phyloP scores from a whole-genome alignment of 2,888 invertebrate genomes.

The Drepana falcataria region DNA sequence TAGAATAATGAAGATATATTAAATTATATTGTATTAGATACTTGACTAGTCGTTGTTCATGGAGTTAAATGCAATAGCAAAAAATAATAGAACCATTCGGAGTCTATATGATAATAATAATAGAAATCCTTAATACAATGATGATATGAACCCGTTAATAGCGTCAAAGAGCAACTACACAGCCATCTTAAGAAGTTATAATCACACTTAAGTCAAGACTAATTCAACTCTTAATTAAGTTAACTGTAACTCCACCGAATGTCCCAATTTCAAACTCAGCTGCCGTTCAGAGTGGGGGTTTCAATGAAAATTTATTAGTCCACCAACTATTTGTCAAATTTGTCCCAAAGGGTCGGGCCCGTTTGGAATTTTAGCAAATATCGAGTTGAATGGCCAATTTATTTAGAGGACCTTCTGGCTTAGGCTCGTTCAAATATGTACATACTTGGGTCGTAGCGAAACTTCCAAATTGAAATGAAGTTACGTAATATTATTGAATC shows the following conservation, averaged over 20 bases:
- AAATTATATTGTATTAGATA: no score
- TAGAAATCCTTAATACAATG: constrained; percentile 25
- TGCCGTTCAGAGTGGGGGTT: constrained; percentile 53
- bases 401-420: constrained; percentile 38
- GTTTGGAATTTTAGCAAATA: constrained; percentile 59
- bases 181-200: constrained; percentile 61
- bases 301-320: constrained; percentile 75
- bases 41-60: no score
- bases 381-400: constrained; percentile 62
- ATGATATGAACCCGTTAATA: constrained; percentile 25
- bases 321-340: constrained; percentile 75
- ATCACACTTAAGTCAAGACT: constrained; percentile 64
- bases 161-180: constrained; percentile 38
- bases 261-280: constrained; percentile 61
- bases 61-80: neutral
- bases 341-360: constrained; percentile 53
- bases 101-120: constrained; percentile 9
- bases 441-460: constrained; percentile 24
- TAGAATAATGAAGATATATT: no score
- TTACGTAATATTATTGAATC: constrained; percentile 11
- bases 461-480: constrained; percentile 18
- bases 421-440: constrained; percentile 34
- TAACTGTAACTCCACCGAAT: constrained; percentile 62
- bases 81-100: no score
- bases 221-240: constrained; percentile 73